Evolutionary conservation across 2,113 vertebrate genomes (phyloP), one percentile per base, ranked within the genome.

Genomic region (Apteryx mantelli): DNA sequence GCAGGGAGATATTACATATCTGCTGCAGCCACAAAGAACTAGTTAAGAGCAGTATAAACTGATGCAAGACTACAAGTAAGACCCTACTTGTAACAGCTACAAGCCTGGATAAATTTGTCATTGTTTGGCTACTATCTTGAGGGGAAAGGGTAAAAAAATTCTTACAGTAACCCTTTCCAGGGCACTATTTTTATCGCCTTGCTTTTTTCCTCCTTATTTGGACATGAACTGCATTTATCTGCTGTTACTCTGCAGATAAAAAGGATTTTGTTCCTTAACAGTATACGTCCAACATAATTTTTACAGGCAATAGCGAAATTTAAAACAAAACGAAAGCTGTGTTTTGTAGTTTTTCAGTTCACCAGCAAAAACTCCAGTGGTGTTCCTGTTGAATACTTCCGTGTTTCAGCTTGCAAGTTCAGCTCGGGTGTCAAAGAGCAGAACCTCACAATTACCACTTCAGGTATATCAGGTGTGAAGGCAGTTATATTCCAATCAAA

Each of bases 21-120:
- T 96, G 86, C 89, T 79, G 73, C 83, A 82, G 71, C 85, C 95
- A 91, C 95, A 95, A 88, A 87, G 77, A 82, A 69, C 86, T 86
- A 77, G 91, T 84, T 89, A 89, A 95, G 63, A 3, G 0, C n/a
- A 65, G 26, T 68, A 78, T 92, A 77, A 96, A 89, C 88, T 88
- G 68, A 58, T 80, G 81, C 58, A 63, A 66, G 69, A 60, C 28
- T 60, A 60, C n/a, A 77, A 94, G 88, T 44, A 74, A 77, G 68
- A 65, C 58, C 71, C 66, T 90, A 9, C 63, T 76, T 40, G 1
- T 69, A 82, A 89, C 38, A 69, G 79, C 60, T 82, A 64, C 66
- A 88, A 82, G 63, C 34, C 73, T 60, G 10, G 11, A 89, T 89
- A 85, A 87, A 82, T 66, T 73, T 61, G 60, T 26, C 48, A 50